Conservation (phyloP, 2,797 vertebrate genomes). For the Eidolon dupreanum region DNA sequence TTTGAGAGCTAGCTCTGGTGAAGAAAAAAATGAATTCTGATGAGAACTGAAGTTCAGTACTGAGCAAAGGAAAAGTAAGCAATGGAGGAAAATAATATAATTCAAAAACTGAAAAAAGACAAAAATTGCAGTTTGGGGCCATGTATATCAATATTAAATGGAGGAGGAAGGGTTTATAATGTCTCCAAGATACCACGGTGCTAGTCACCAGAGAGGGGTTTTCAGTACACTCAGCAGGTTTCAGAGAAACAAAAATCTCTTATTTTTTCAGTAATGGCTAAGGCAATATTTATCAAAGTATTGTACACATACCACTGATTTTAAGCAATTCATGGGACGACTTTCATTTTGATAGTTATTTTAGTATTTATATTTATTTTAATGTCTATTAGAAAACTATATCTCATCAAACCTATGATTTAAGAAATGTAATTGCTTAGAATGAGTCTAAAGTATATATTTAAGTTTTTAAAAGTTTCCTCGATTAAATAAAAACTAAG, state of each 20-base stretch:
- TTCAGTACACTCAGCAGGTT: neutral
- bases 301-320: neutral
- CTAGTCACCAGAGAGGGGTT: neutral
- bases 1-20: neutral
- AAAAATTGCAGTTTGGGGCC: neutral
- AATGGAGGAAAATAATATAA: neutral
- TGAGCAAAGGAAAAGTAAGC: conserved; percentile 7
- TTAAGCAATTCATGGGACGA: neutral
- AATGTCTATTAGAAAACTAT: conserved; percentile 3
- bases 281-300: neutral
- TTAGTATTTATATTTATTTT: neutral
- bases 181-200: neutral
- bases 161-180: neutral
- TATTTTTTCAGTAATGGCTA: conserved; percentile 2
- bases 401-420: neutral
- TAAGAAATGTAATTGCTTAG: conserved; percentile 14
- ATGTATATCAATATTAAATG: conserved; percentile 14
- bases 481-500: neutral
- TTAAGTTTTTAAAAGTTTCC: neutral
- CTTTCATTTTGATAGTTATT: conserved; percentile 2
- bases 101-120: neutral
- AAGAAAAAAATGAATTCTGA: conserved; percentile 44
- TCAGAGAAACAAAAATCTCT: neutral
- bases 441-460: neutral
- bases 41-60: neutral